Base-by-base conservation (phyloP, 2,888 invertebrate species). In the Amorpha juglandis region DNA sequence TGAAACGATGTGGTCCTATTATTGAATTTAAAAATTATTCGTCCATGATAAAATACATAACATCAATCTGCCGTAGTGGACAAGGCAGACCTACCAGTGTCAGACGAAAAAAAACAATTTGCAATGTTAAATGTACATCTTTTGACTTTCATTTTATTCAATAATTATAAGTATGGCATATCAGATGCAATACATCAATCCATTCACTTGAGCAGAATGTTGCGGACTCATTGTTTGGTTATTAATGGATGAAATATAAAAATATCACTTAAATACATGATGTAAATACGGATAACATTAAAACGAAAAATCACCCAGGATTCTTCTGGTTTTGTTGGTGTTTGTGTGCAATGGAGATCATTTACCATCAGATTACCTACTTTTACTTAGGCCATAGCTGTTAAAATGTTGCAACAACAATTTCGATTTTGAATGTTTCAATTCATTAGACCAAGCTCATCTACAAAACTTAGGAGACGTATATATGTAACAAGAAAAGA, bases 171-270 rank as follows among this genome's bases (percentile, higher is more conserved):
- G 38, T 11, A 38, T 6, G 58, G 38, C 58, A 42, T 42, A 58
- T 58, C 58, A 50, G 50, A 48, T 16, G 48, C 19, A 58, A 58
- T 55, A 35, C 38, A 58, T 58, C 58, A 58, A 58, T 58, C 58
- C 42, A 58, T 42, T 53, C 21, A 58, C 42, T 38, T 42, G 19
- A 38, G 7, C n/a, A 16, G 3, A 58, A 58, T 58, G 6, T 58
- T 42, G 58, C 58, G 42, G 58, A 42, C 42, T 38, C 42, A 58
- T 58, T 58, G 19, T 9, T 38, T 12, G 12, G 38, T 38, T 8
- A 35, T n/a, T 38, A 58, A 42, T 42, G 38, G 38, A 58, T 42
- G 38, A 58, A 58, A 6, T 19, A 6, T 38, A 33, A 0, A 16
- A 58, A 11, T 19, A 42, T 19, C 12, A 11, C 1, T 12, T 45